Base-by-base conservation (phyloP, 2,797 vertebrate species). In the Geotrypetes seraphini region DNA sequence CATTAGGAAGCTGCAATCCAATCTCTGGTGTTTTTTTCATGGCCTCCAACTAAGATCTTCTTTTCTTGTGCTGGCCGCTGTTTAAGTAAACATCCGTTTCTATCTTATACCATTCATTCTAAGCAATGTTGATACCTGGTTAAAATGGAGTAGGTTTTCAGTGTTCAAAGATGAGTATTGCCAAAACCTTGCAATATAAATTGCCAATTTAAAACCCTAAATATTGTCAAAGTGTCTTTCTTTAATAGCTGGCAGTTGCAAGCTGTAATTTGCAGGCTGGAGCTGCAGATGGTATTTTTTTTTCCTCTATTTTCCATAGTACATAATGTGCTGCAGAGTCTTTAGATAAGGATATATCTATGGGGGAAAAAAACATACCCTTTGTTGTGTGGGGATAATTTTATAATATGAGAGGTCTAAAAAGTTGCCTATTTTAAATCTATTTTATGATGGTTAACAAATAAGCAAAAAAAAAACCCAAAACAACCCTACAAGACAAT, bases 181-280 rank as follows among this genome's bases (percentile, higher is more conserved):
- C 76, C 71, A 64, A 53, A 24, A 15, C 66, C 71, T 76, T 74
- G 64, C 70, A 57, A 78, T 79, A 73, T 75, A 77, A 81, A 77
- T 77, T 73, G 72, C 72, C 78, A 81, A 82, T 81, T 78, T 75
- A 75, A 78, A 79, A 75, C 63, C 73, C 78, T 57, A 82, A 81
- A 81, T 81, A 78, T 81, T 79, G 71, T 76, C 78, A 60, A 78
- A 79, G 72, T 73, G 67, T 76, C 76, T 75, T 78, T 77, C 75
- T 79, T 79, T 82, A 79, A 81, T 78, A 70, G 69, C 66, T 76
- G 69, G 72, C 66, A 72, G 79, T 71, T 73, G 71, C 77, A 79
- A 76, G 70, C 77, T 80, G 73, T 71, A 79, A 78, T 82, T 79
- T 80, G 72, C 78, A 81, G 82, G 78, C 79, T 81, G 78, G 59